phyloP scores from a whole-genome alignment of 2,797 vertebrate genomes.

The Neostethus bicornis region DNA sequence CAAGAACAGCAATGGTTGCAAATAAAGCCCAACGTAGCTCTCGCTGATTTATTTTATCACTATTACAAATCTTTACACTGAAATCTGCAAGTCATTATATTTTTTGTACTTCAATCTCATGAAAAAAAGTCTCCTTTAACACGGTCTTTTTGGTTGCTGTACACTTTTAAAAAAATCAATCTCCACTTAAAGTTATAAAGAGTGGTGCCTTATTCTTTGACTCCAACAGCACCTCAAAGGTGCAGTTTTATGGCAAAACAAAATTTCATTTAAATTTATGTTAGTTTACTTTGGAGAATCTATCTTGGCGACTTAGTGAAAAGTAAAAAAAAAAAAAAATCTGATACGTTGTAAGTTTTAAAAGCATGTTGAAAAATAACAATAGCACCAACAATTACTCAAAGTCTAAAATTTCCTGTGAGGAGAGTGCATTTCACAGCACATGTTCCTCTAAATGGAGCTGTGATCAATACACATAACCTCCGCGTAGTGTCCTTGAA shows the following conservation, averaged over 20 bases:
- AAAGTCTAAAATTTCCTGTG: slow-evolving; percentile 30
- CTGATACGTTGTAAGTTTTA: slow-evolving; percentile 21
- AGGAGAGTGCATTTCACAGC: slow-evolving; percentile 17
- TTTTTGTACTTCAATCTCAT: slow-evolving; percentile 48
- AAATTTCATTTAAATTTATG: slow-evolving; percentile 5
- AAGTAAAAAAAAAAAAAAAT: slow-evolving; percentile 42
- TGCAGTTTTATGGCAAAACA: neutral
- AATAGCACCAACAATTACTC: slow-evolving; percentile 8
- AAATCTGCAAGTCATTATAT: slow-evolving; percentile 41
- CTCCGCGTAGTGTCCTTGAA: slow-evolving; percentile 66
- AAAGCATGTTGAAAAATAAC: slow-evolving; percentile 7
- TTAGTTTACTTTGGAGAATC: too few relatives aligned
- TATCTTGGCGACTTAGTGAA: slow-evolving; percentile 11
- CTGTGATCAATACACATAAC: slow-evolving; percentile 65
- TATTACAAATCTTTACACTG: neutral
- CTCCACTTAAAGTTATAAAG: neutral
- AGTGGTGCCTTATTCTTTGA: neutral
- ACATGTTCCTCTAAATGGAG: slow-evolving; percentile 21
- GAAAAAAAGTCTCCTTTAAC: slow-evolving; percentile 20
- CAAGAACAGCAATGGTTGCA: slow-evolving; percentile 1
- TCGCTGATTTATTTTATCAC: too few relatives aligned
- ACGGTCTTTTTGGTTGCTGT: slow-evolving; percentile 25
- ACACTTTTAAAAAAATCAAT: neutral
- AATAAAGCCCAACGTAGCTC: neutral
- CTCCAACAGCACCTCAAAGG: slow-evolving; percentile 3